phyloP scores from a whole-genome alignment of 2,888 invertebrate species.

The Hedya salicella region DNA sequence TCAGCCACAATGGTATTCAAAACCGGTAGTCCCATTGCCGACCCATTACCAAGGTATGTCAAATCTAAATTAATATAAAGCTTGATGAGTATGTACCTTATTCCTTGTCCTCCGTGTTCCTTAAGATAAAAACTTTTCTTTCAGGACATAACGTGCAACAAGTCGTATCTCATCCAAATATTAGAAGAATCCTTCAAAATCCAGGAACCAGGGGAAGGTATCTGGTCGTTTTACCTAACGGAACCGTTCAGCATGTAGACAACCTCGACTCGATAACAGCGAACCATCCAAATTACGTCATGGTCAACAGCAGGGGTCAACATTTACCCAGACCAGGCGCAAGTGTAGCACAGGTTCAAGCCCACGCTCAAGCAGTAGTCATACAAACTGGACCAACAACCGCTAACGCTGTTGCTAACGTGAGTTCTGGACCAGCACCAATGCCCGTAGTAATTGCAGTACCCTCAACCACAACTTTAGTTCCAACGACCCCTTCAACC shows the following conservation, averaged over 20 bases:
- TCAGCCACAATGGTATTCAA: background rate
- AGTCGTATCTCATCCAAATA: conserved; percentile 29
- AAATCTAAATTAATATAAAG: background rate
- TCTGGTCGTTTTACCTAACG: conserved; percentile 32
- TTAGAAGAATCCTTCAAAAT: conserved; percentile 17
- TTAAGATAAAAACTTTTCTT: background rate
- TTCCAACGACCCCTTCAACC: background rate
- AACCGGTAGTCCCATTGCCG: conserved; percentile 3
- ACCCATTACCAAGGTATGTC: conserved; percentile 28
- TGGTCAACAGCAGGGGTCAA: conserved; percentile 31
- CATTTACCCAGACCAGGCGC: conserved; percentile 14
- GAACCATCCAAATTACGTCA: conserved; percentile 28
- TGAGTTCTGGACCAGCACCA: background rate
- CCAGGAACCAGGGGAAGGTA: conserved; percentile 13
- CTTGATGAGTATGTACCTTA: too few species aligned
- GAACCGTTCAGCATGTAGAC: conserved; percentile 32
- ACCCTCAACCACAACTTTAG: background rate
- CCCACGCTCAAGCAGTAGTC: conserved; percentile 25
- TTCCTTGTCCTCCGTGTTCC: too few species aligned
- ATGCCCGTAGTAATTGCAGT: background rate
- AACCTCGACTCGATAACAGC: conserved; percentile 9
- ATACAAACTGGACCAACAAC: conserved; percentile 22
- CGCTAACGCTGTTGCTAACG: conserved; percentile 4
- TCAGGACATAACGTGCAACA: conserved; percentile 37
- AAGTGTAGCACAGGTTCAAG: conserved; percentile 1